Percentiles rank a stretch among this genome's conserved stretches.
These are phyloP conservation scores for Limnephilus marmoratus DNA, from an alignment of 2,888 invertebrate species.

Conservation along the genomic window DNA sequence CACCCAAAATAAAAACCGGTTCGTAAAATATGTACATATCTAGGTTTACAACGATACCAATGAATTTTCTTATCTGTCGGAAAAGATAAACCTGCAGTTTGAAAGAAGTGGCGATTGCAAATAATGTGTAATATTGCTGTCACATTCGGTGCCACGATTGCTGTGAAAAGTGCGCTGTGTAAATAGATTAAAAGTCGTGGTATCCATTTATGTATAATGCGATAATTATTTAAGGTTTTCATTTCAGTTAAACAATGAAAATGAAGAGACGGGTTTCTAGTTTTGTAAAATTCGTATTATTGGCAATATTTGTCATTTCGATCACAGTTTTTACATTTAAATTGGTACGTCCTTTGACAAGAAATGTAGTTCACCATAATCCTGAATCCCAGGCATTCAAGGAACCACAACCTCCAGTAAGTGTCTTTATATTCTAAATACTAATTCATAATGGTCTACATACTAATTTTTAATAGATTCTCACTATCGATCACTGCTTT, in stretches of 20 bases:
- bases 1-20: slow-evolving; percentile 35
- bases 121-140: background rate
- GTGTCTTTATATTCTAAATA: background rate
- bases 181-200: background rate
- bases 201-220: background rate
- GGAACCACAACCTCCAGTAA: slow-evolving; percentile 51
- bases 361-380: background rate
- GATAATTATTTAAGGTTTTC: slow-evolving; percentile 19
- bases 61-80: slow-evolving; percentile 36
- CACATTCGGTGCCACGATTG: slow-evolving; percentile 30
- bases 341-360: slow-evolving; percentile 60
- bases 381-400: slow-evolving; percentile 36
- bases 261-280: slow-evolving; percentile 62
- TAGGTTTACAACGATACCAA: background rate
- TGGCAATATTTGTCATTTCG: slow-evolving; percentile 58
- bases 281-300: slow-evolving; percentile 59
- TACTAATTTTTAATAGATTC: background rate
- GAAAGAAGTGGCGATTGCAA: slow-evolving; percentile 16
- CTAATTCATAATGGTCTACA: background rate
- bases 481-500: background rate
- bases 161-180: slow-evolving; percentile 4
- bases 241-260: slow-evolving; percentile 49
- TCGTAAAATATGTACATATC: slow-evolving; percentile 11
- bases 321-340: slow-evolving; percentile 63
- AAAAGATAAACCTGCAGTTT: slow-evolving; percentile 37